Base-by-base conservation (phyloP, 2,888 invertebrate species). In the Entomobrya multifasciata region DNA sequence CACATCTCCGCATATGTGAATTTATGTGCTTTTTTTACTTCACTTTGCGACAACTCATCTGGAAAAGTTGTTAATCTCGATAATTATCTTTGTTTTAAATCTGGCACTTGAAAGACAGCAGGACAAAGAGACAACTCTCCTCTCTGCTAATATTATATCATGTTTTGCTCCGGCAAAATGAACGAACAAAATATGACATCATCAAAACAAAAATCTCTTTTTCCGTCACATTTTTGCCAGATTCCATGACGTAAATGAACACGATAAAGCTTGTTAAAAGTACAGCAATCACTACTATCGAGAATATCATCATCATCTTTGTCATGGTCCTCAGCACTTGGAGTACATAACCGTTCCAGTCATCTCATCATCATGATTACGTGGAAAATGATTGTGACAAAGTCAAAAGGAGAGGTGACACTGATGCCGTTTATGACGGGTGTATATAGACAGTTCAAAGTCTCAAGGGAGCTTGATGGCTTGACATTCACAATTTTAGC, bases 51-150 rank as follows among this genome's bases (percentile, higher is more conserved):
- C 11, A 52, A 44, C 60, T 72, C n/a, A 25, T 52, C 25, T 77
- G 27, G 60, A 30, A 8, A 36, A 77, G 36, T 60, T 11, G 49
- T 36, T 83, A 36, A 49, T 76, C 52, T 52, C 52, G 62, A 79
- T 77, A 77, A 77, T 83, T 82, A 82, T 82, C 82, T 82, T 44
- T 65, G 67, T 77, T 70, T 30, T 55, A 52, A 77, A 84, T 77
- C 77, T 84, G 84, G 57, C 84, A 77, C 20, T 41, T 77, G 77
- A 77, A 25, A 52, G 77, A 62, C 84, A 84, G 30, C 74, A 27
- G 15, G n/a, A 67, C 13, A 55, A 17, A 13, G 74, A 20, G 25
- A 70, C 36, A 22, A 27, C 74, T 55, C 17, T 11, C 52, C 11
- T 30, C 17, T 36, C 70, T 30, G 15, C 27, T 67, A 44, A 67